phyloP scores from a whole-genome alignment of 2,113 vertebrate genomes.

The Ondatra zibethicus region DNA sequence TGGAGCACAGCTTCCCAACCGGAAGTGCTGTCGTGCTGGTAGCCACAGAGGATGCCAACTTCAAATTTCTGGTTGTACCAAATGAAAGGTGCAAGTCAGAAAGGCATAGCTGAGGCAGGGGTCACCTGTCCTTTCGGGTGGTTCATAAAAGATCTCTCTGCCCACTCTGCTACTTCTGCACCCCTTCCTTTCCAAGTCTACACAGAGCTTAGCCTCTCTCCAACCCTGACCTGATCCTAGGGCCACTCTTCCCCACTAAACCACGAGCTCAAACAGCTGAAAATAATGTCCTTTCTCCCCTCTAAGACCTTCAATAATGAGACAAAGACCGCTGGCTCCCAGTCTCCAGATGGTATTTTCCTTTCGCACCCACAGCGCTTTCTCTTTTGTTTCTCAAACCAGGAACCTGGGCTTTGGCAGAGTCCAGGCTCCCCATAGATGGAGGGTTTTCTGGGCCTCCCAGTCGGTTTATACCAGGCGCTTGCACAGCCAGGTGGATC shows the following conservation, averaged over 20 bases:
- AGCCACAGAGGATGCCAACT: neutral
- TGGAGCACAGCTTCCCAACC: neutral
- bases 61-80: neutral
- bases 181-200: neutral
- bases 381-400: neutral
- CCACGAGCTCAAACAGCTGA: neutral
- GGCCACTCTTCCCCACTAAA: neutral
- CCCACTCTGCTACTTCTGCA: neutral
- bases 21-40: neutral
- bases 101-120: neutral
- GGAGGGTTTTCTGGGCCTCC: neutral
- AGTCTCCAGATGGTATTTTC: neutral
- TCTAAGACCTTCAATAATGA: neutral
- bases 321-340: neutral
- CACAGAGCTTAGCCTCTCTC: neutral
- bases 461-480: neutral
- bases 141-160: accelerated
- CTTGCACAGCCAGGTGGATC: neutral
- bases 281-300: neutral
- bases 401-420: neutral
- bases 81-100: neutral
- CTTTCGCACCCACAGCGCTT: neutral
- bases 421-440: neutral
- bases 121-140: neutral
- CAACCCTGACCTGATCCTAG: neutral